Percentiles rank a stretch among this genome's conserved stretches.
phyloP scores from a whole-genome alignment of 2,797 vertebrate genomes.

The Sebastes matsubarae region DNA sequence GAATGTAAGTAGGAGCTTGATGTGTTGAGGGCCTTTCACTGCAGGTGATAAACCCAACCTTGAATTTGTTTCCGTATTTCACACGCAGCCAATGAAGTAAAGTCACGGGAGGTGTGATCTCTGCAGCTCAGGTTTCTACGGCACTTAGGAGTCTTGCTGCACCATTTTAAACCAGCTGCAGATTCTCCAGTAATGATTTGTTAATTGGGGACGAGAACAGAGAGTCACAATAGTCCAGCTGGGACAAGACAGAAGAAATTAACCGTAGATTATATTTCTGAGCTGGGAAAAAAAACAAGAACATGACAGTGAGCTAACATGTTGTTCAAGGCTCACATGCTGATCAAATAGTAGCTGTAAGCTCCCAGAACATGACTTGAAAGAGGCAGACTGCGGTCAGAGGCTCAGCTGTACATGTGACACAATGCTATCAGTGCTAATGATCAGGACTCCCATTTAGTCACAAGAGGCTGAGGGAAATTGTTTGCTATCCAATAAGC shows the following conservation, averaged over 20 bases:
- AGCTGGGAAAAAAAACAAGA: neutral
- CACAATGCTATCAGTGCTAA: constrained; percentile 2
- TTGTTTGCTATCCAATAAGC: constrained; percentile 1
- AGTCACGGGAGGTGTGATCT: neutral
- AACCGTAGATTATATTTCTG: neutral
- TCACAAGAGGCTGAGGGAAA: constrained; percentile 5
- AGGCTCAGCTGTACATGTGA: neutral
- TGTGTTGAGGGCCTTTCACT: constrained; percentile 9
- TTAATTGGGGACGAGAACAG: constrained; percentile 6
- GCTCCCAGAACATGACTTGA: neutral
- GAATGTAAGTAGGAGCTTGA: constrained; percentile 14
- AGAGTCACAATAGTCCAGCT: neutral
- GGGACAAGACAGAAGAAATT: neutral
- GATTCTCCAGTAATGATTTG: neutral
- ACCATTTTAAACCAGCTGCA: constrained; percentile 15
- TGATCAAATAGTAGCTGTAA: neutral
- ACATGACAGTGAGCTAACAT: neutral
- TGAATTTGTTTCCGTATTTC: constrained; percentile 19
- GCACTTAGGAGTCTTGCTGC: neutral
- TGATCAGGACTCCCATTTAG: constrained; percentile 6
- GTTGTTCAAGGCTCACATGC: neutral
- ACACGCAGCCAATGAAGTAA: neutral
- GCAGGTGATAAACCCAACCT: constrained; percentile 15
- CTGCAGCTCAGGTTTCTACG: neutral
- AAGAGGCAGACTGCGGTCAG: neutral